phyloP scores from a whole-genome alignment of 2,113 vertebrate genomes.

The Hippoglossus stenolepis region DNA sequence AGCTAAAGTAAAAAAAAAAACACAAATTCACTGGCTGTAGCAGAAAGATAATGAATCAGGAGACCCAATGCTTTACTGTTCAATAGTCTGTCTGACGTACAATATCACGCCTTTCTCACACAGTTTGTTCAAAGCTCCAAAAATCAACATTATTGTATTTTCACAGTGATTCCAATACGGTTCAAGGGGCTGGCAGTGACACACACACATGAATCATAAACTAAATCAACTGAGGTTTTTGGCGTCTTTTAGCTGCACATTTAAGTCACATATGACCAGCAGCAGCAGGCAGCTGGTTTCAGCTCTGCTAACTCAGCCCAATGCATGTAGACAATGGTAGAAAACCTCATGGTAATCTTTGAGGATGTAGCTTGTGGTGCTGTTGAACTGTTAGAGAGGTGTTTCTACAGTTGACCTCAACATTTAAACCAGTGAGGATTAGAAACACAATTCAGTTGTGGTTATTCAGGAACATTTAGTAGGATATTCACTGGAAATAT shows the following conservation, averaged over 20 bases:
- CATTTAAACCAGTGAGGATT: neutral
- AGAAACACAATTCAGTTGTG: neutral
- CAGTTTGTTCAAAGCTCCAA: neutral
- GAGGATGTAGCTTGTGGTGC: neutral
- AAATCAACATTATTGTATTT: neutral
- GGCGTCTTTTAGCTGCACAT: too few relatives aligned
- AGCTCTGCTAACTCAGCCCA: too few relatives aligned
- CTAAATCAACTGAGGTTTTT: too few relatives aligned
- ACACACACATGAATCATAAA: too few relatives aligned
- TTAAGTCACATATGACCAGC: too few relatives aligned
- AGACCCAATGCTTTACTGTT: neutral
- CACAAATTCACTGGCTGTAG: slow-evolving; percentile 23
- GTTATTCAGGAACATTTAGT: neutral
- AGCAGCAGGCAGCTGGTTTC: too few relatives aligned
- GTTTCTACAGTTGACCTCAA: neutral
- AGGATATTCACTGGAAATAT: neutral
- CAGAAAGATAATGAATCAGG: slow-evolving; percentile 10
- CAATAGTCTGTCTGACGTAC: neutral
- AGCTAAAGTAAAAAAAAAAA: slow-evolving; percentile 11
- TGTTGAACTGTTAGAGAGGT: neutral
- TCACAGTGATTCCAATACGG: too few relatives aligned
- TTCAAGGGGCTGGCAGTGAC: too few relatives aligned
- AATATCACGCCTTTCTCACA: neutral
- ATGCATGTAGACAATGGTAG: too few relatives aligned
- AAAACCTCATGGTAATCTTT: neutral